Conservation (phyloP, 2,888 invertebrate species). For the Fragum fragum region DNA sequence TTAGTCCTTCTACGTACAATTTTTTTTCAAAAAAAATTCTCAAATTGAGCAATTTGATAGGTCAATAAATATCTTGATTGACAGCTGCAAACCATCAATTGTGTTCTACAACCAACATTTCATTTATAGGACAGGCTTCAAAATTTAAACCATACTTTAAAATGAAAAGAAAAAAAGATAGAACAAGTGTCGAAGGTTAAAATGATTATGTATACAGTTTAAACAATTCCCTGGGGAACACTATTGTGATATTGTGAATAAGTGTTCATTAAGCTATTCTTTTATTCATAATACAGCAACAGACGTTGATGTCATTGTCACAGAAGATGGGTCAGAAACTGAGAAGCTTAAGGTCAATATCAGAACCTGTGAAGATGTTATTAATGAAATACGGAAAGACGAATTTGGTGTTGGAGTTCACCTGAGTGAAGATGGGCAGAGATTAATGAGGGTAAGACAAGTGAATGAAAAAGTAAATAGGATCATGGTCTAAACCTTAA, state of each 20-base stretch:
- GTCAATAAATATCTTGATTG: too few relatives aligned
- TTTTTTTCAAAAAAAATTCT: too few relatives aligned
- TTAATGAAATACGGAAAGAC: conserved; percentile 78
- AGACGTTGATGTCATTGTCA: conserved; percentile 30
- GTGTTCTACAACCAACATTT: too few relatives aligned
- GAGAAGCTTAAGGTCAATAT: conserved; percentile 12
- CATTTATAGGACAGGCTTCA: too few relatives aligned
- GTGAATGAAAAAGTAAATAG: too few relatives aligned
- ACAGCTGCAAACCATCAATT: too few relatives aligned
- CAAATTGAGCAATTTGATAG: too few relatives aligned
- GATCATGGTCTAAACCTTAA: too few relatives aligned
- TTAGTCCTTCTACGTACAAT: too few relatives aligned
- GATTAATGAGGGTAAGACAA: conserved; percentile 77
- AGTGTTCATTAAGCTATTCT: neutral
- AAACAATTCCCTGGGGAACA: too few relatives aligned
- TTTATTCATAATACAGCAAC: neutral
- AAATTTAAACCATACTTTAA: too few relatives aligned
- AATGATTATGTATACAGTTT: neutral
- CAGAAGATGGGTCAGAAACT: conserved; percentile 14
- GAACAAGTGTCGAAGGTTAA: neutral
- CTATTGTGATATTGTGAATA: too few relatives aligned
- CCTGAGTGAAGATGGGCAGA: conserved; percentile 82
- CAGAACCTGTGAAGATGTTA: conserved; percentile 67
- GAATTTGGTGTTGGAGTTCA: conserved; percentile 86
- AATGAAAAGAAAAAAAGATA: neutral